Evolutionary conservation across 2,797 vertebrate genomes (phyloP).

Genomic region (Halcyon leucocephala): DNA sequence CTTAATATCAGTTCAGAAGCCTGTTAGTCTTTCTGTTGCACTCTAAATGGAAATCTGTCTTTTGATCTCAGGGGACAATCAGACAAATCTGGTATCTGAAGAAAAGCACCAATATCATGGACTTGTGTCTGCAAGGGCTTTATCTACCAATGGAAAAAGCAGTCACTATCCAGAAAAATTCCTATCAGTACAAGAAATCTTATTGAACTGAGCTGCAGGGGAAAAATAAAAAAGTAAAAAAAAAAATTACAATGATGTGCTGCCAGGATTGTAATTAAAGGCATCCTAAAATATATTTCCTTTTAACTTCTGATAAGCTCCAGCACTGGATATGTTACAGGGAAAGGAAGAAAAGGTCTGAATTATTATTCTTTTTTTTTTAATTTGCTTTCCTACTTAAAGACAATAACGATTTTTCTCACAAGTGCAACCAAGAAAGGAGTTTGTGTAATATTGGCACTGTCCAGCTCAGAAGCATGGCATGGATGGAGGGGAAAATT

Average conservation of each 20-base stretch:
- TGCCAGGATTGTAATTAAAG: slow-evolving; percentile 21
- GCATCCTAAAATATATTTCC: background rate
- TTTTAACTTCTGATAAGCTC: background rate
- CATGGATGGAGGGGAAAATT: background rate
- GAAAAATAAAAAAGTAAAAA: background rate
- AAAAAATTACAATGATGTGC: background rate
- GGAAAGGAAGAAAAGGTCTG: background rate
- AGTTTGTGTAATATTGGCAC: background rate
- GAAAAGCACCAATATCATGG: background rate
- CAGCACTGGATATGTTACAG: background rate
- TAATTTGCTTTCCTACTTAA: background rate
- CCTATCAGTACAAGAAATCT: slow-evolving; percentile 5
- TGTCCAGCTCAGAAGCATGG: background rate
- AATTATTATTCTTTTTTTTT: background rate
- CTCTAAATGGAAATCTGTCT: slow-evolving; percentile 46
- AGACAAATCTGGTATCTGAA: slow-evolving; percentile 22
- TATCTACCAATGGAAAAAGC: background rate
- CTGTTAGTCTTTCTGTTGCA: background rate
- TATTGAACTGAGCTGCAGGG: background rate
- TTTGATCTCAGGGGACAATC: slow-evolving; percentile 49
- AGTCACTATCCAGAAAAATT: background rate
- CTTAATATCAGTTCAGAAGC: background rate
- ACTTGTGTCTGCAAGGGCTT: slow-evolving; percentile 24
- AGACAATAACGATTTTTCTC: background rate
- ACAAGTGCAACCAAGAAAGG: background rate